Base-by-base conservation (phyloP, 1,140 invertebrate species). In the Hermatobates lingyangjiaoensis region DNA sequence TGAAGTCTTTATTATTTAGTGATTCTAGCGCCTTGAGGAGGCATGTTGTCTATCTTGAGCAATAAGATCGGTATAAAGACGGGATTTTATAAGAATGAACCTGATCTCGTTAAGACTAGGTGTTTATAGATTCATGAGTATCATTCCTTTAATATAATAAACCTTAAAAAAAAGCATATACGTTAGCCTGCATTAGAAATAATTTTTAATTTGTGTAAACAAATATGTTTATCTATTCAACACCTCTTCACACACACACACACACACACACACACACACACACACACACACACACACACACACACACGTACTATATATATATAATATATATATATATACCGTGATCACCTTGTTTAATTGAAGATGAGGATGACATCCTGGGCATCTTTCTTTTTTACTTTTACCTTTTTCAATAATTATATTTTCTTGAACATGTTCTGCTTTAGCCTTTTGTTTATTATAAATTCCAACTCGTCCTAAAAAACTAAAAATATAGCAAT, bases 341-440 rank as follows among this genome's bases (percentile, higher is more conserved):
- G 28, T 7, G 15, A 10, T 28, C 48, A 57, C 58, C 52, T 54
- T 57, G 46, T 44, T 53, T 27, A 51, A 50, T 12, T 51, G 23
- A 25, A 54, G 49, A 40, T 59, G 45, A 34, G 62, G 63, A 24
- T 57, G 57, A 54, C 65, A 67, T 45, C 63, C 65, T 24, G 54
- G 40, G 52, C 65, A 66, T 45, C 60, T 60, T 14, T 57, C 52
- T 55, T 63, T 64, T 52, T 62, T 55, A 20, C 40, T 53, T 44
- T 40, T 54, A 27, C 49, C 52, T 27, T 40, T 42, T 38, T 57
- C 54, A 18, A 44, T 15, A 7, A 34, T 7, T 34, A 7, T 15
- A 7, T 34, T 15, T 34, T 7, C 28, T 34, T 34, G 7, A 34
- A 34, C 15, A 15, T 7, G 28, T 15, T 15, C 28, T 34, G 7